Conservation (phyloP, 1,140 invertebrate species). For the Drosophila orena region DNA sequence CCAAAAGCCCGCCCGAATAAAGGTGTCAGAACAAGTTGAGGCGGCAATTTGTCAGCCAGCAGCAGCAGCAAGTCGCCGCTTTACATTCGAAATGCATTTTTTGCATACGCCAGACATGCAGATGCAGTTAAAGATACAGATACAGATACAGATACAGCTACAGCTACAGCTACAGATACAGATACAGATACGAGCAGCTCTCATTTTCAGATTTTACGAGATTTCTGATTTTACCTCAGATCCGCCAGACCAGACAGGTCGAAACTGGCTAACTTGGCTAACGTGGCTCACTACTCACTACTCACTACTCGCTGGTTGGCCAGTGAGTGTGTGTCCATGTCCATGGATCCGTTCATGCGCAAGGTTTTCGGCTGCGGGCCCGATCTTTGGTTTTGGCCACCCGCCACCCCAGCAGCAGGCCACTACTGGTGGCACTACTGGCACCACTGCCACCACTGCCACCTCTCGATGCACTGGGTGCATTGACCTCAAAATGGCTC, state of each 20-base stretch:
- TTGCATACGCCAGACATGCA: slow-evolving; percentile 6
- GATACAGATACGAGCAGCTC: slow-evolving; percentile 37
- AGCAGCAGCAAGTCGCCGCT: slow-evolving; percentile 38
- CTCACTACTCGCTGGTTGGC: background rate
- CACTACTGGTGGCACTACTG: background rate
- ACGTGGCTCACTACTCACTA: slow-evolving; percentile 3
- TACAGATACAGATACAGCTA: slow-evolving; percentile 9
- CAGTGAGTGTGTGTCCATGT: slow-evolving; percentile 66
- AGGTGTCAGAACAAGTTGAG: slow-evolving; percentile 81
- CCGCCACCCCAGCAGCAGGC: background rate
- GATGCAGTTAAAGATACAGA: slow-evolving; percentile 1
- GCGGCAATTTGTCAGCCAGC: slow-evolving; percentile 78
- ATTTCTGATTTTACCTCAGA: slow-evolving; percentile 6
- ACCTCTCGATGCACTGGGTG: slow-evolving; percentile 48
- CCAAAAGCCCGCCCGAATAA: slow-evolving; percentile 53
- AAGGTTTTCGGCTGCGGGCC: slow-evolving; percentile 68
- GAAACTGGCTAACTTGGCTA: slow-evolving; percentile 25
- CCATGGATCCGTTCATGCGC: slow-evolving; percentile 84
- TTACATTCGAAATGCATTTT: slow-evolving; percentile 78
- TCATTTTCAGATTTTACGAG: slow-evolving; percentile 15
- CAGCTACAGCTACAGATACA: slow-evolving; percentile 3
- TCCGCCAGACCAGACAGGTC: slow-evolving; percentile 5
- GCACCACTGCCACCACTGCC: background rate
- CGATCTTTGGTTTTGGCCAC: slow-evolving; percentile 41
- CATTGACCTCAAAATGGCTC: slow-evolving; percentile 84